Base-by-base conservation (phyloP, 2,888 invertebrate species). In the Melieria omissa region DNA sequence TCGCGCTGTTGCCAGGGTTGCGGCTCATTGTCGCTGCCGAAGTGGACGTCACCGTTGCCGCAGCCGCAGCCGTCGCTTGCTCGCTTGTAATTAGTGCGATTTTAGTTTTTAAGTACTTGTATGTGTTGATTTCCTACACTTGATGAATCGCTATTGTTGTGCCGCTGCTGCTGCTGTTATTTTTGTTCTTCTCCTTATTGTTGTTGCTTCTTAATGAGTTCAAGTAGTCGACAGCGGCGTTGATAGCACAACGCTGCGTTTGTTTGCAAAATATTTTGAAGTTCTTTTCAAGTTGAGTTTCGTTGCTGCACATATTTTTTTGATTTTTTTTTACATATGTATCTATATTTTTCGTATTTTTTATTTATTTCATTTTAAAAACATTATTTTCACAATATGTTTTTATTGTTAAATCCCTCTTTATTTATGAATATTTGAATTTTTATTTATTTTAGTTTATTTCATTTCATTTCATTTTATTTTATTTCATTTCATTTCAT, bases 61-160 rank as follows among this genome's bases (percentile, higher is more conserved):
- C 0, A 12, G 52, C 14, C 9, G 52, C 9, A n/a, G 5, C n/a
- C 52, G n/a, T n/a, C n/a, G 52, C 52, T 52, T 52, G 61, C 61
- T 61, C 42, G 52, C 16, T 68, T 44, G 52, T 68, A 68, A 68
- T 68, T 68, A 68, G 68, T 68, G 14, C 52, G 67, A 68, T 68
- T 68, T 68, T 6, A 16, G 47, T 16, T n/a, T 62, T 47, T 46
- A 46, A 45, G 12, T 62, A 46, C 14, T 44, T 55, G 10, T 54
- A 49, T 65, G 52, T 65, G 65, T 65, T 65, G 65, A 65, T 65
- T 64, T 65, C 52, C 52, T 54, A 44, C 54, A 65, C 65, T 65
- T 54, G 65, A 65, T 54, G 52, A 42, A 8, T 42, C 42, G 52
- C 12, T 5, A 7, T 62, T 44, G 61, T 45, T 45, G 61, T 12